Percentiles rank a stretch among this genome's conserved stretches.
Evolutionary conservation across 2,888 invertebrate genomes (phyloP).

Genomic region (Crossocerus cetratus): DNA sequence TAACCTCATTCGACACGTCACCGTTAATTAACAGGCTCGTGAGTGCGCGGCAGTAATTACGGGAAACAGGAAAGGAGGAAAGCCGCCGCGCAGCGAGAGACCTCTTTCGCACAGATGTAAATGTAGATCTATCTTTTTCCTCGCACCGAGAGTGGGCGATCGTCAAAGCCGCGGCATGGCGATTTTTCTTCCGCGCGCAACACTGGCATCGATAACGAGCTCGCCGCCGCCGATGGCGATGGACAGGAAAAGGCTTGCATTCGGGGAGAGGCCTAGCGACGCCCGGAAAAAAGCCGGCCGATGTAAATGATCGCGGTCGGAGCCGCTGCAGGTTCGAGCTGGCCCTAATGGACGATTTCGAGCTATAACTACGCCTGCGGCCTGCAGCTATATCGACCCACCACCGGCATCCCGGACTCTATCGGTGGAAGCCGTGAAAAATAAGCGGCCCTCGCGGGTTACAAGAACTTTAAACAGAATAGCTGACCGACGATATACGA

Average conservation of each 20-base stretch:
- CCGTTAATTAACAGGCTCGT: constrained; percentile 56
- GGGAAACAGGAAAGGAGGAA: constrained; percentile 24
- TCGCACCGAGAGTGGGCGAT: neutral
- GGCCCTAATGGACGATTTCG: constrained; percentile 21
- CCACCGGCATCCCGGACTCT: too few relatives aligned
- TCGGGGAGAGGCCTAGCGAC: neutral
- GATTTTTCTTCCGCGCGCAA: constrained; percentile 8
- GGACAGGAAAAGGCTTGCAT: constrained; percentile 5
- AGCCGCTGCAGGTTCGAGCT: constrained; percentile 2
- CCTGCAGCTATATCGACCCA: constrained; percentile 7
- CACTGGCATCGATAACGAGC: constrained; percentile 17
- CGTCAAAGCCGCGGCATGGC: neutral
- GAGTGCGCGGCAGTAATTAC: constrained; percentile 34
- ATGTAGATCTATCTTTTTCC: constrained; percentile 29
- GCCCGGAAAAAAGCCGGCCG: constrained; percentile 8
- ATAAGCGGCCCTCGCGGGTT: constrained; percentile 15
- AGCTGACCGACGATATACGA: constrained; percentile 22
- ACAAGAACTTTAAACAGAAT: constrained; percentile 35
- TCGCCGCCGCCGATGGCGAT: neutral
- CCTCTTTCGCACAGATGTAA: constrained; percentile 8
- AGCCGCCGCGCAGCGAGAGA: constrained; percentile 13
- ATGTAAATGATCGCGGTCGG: constrained; percentile 18
- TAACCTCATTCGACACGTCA: constrained; percentile 51
- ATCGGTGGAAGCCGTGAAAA: constrained; percentile 24
- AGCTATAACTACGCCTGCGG: constrained; percentile 1